phyloP scores from a whole-genome alignment of 2,797 vertebrate species.

The Melanotaenia boesemani region DNA sequence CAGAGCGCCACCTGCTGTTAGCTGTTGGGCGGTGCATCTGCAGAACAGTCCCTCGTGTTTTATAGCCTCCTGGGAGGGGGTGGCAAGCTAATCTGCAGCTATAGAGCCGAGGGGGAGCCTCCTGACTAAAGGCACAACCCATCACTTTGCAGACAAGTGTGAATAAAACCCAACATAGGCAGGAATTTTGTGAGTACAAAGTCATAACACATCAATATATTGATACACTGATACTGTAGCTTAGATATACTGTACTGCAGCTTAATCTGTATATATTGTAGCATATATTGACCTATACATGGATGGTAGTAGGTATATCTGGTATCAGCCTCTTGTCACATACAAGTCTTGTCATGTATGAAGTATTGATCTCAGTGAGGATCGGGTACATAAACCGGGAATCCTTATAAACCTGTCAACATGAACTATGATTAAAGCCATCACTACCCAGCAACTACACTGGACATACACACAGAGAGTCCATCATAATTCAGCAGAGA shows the following conservation, averaged over 20 bases:
- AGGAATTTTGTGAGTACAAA: constrained; percentile 12
- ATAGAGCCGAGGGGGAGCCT: constrained; percentile 15
- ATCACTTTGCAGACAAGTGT: constrained; percentile 8
- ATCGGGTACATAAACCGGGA: constrained; percentile 58
- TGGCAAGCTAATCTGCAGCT: constrained; percentile 25
- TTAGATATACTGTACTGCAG: constrained; percentile 59
- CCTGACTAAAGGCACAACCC: constrained; percentile 34
- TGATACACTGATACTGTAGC: constrained; percentile 51
- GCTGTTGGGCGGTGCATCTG: constrained; percentile 20
- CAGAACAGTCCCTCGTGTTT: constrained; percentile 8
- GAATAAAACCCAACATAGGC: constrained; percentile 3
- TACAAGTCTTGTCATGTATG: constrained; percentile 66
- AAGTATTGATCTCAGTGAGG: constrained; percentile 49
- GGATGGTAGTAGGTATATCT: constrained; percentile 55
- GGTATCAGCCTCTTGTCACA: constrained; percentile 57
- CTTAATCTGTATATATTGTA: constrained; percentile 51
- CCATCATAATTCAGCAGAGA: constrained; percentile 45
- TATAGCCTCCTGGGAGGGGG: constrained; percentile 13
- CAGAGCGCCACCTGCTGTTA: constrained; percentile 55
- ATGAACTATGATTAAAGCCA: constrained; percentile 53
- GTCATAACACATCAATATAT: constrained; percentile 38
- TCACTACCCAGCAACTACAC: constrained; percentile 25
- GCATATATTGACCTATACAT: constrained; percentile 52
- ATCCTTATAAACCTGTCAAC: constrained; percentile 63
- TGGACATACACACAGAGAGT: constrained; percentile 14